Percentiles rank a stretch among this genome's conserved stretches.
These are phyloP conservation scores for Ectemnius lituratus DNA, from an alignment of 2,888 invertebrate species.

Conservation along the genomic window DNA sequence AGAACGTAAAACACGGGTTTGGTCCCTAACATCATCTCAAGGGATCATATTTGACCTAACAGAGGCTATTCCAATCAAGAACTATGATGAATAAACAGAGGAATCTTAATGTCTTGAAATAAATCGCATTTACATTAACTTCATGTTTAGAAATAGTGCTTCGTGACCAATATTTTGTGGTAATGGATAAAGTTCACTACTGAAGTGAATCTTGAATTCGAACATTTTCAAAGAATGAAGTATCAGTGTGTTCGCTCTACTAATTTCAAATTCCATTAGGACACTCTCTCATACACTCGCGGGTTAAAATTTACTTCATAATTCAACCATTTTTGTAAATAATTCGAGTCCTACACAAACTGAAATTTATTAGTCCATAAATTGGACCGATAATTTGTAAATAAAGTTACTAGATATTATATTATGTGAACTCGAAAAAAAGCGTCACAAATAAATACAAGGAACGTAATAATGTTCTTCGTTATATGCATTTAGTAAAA, in stretches of 20 bases:
- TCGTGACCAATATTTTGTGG: constrained; percentile 40
- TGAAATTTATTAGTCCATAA: constrained; percentile 68
- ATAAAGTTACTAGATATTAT: constrained; percentile 73
- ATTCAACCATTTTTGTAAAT: constrained; percentile 69
- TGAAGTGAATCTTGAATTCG: constrained; percentile 41
- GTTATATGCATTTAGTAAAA: constrained; percentile 39
- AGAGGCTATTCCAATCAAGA: constrained; percentile 44
- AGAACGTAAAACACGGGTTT: constrained; percentile 29
- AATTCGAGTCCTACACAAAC: constrained; percentile 63
- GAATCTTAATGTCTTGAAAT: constrained; percentile 25
- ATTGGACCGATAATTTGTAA: constrained; percentile 71
- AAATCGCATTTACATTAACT: constrained; percentile 49
- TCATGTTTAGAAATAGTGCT: constrained; percentile 38
- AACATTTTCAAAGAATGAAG: constrained; percentile 40
- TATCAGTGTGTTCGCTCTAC: constrained; percentile 47
- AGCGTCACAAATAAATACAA: constrained; percentile 59
- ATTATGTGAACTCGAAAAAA: constrained; percentile 63
- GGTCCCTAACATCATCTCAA: constrained; percentile 28
- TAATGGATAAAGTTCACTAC: constrained; percentile 33
- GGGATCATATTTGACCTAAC: constrained; percentile 38
- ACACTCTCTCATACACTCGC: constrained; percentile 48
- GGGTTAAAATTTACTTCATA: constrained; percentile 56
- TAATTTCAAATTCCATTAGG: constrained; percentile 42
- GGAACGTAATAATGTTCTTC: constrained; percentile 48
- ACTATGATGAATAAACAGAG: constrained; percentile 17